Evolutionary conservation across 2,797 vertebrate species (phyloP).

Genomic region (Acipenser oxyrinchus): DNA sequence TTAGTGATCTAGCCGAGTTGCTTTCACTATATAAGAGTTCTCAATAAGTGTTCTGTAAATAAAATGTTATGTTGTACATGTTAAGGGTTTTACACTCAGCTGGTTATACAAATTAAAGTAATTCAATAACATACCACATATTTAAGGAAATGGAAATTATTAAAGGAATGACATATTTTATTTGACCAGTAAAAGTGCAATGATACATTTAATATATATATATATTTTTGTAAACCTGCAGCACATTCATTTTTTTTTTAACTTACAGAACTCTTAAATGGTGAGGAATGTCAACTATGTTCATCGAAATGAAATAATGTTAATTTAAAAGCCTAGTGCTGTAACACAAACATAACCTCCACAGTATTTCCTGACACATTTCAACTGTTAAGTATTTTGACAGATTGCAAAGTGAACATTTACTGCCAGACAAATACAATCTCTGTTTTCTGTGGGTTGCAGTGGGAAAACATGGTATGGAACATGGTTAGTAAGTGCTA

Average conservation of each 20-base stretch:
- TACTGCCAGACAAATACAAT: slow-evolving; percentile 62
- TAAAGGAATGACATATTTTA: too few species aligned
- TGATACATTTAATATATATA: too few species aligned
- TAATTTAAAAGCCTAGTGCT: slow-evolving; percentile 53
- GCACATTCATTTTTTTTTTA: too few species aligned
- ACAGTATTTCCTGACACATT: slow-evolving; percentile 61
- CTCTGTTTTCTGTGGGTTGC: slow-evolving; percentile 54
- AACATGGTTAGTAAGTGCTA: slow-evolving; percentile 69
- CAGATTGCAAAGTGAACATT: slow-evolving; percentile 51
- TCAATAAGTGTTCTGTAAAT: background rate
- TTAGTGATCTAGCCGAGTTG: slow-evolving; percentile 59
- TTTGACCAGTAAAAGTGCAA: too few species aligned
- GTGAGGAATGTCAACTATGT: too few species aligned
- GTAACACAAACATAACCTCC: slow-evolving; percentile 59
- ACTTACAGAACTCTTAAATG: too few species aligned
- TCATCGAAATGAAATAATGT: slow-evolving; percentile 50
- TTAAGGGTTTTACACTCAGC: background rate
- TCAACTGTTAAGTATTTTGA: slow-evolving; percentile 52
- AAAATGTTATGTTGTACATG: background rate
- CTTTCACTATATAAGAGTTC: slow-evolving; percentile 46
- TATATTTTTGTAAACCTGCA: too few species aligned
- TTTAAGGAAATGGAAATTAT: too few species aligned
- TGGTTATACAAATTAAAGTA: background rate
- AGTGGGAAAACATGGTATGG: slow-evolving; percentile 61
- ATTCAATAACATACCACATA: background rate